Conservation (phyloP, 1,140 invertebrate species). For the Carposina sasakii region DNA sequence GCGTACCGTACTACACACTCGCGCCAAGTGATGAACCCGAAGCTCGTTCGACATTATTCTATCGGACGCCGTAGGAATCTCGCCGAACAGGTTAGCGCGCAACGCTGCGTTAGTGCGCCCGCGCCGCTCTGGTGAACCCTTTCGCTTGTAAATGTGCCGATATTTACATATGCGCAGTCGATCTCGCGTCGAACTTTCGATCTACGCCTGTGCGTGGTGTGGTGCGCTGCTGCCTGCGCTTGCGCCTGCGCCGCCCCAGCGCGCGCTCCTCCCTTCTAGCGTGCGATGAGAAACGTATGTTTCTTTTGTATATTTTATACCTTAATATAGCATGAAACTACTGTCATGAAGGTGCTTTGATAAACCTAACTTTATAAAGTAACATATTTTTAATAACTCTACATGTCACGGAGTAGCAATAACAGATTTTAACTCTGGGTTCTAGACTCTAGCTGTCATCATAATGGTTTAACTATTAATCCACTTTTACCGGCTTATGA, state of each 20-base stretch:
- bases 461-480: no score
- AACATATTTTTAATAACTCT: no score
- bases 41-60: conserved; percentile 66
- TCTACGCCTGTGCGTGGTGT: conserved; percentile 50
- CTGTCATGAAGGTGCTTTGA: no score
- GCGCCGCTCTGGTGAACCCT: conserved; percentile 71
- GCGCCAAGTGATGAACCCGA: conserved; percentile 58
- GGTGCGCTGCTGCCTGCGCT: conserved; percentile 35
- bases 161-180: conserved; percentile 71
- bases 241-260: conserved; percentile 48
- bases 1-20: conserved; percentile 59
- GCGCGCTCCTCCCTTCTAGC: conserved; percentile 52
- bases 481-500: no score
- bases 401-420: no score
- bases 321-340: no score
- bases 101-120: conserved; percentile 68
- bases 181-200: conserved; percentile 69
- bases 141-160: conserved; percentile 72
- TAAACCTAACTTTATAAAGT: no score
- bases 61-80: conserved; percentile 68
- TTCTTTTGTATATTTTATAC: not conserved
- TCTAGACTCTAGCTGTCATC: no score
- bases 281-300: conserved; percentile 69
- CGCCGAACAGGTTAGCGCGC: conserved; percentile 68
- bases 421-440: no score